Evolutionary conservation across 2,797 vertebrate species (phyloP).

Genomic region (Dromococcyx pavoninus): DNA sequence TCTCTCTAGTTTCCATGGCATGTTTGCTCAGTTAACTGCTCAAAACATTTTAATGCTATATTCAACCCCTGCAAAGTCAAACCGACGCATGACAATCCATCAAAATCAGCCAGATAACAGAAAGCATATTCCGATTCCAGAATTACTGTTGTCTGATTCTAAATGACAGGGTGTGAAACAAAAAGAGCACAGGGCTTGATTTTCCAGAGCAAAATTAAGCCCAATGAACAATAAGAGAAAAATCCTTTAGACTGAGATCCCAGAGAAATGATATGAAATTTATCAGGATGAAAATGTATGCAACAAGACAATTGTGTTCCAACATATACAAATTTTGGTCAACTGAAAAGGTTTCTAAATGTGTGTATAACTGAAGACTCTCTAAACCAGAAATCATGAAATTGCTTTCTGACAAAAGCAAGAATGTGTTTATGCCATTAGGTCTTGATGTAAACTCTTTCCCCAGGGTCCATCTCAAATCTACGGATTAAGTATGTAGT

Average conservation of each 20-base stretch:
- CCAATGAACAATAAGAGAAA: background rate
- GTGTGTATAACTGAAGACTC: background rate
- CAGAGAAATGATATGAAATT: conserved; percentile 33
- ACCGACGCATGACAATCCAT: conserved; percentile 66
- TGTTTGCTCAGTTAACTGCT: conserved; percentile 69
- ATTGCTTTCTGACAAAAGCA: background rate
- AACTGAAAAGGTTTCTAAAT: background rate
- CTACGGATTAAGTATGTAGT: background rate
- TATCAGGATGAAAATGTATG: background rate
- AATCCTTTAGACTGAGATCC: conserved; percentile 14
- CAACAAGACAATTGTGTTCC: background rate
- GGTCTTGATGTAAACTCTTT: background rate
- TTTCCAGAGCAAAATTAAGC: conserved; percentile 62
- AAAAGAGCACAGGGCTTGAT: conserved; percentile 50
- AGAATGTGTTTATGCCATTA: background rate
- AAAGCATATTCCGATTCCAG: conserved; percentile 56
- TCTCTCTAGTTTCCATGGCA: conserved; percentile 41
- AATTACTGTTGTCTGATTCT: conserved; percentile 67
- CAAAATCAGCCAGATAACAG: conserved; percentile 72
- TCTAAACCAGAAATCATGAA: background rate
- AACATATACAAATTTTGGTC: background rate
- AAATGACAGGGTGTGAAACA: conserved; percentile 66
- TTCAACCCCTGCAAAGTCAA: conserved; percentile 73
- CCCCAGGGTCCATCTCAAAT: background rate
- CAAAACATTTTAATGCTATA: conserved; percentile 62